Base-by-base conservation (phyloP, 2,113 vertebrate genomes). In the Barnardius zonarius region DNA sequence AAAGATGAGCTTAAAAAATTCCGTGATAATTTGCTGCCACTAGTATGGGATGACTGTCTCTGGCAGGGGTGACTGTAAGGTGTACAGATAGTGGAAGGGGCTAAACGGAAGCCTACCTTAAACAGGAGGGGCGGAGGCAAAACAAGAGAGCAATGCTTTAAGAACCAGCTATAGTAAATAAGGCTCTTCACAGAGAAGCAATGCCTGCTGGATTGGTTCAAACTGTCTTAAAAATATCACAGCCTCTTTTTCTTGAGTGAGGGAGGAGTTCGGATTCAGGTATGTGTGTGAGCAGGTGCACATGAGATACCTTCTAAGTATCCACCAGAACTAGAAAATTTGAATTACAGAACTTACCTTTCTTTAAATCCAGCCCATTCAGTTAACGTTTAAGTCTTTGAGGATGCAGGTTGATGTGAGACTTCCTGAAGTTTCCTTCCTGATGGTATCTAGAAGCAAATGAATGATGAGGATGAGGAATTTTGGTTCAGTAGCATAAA, bases 271-370 rank as follows among this genome's bases (percentile, higher is more conserved):
- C 28, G 28, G n/a, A 86, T 59, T 89, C 14, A 35, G 64, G 37
- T 41, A 57, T 37, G 14, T 73, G 20, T 59, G 43, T 55, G 8
- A 78, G 52, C 37, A 76, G 62, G 28, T 30, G 18, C 14, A 73
- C 19, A 23, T 0, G 1, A 14, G 22, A 22, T 49, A n/a, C 8
- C 35, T 33, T 77, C 28, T 77, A 43, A 3, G 2, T 43, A 41
- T 4, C 1, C 2, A 12, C 7, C 11, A 76, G 39, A 80, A 77
- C 9, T 10, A 66, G 35, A 52, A 77, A 86, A 55, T 1, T n/a
- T 2, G 22, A 89, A 72, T 72, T 35, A 19, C 6, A 30, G 13
- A 72, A 67, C 5, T 55, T 44, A 43, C 1, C 37, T 83, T 80
- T 70, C 12, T 76, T 74, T 35, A 72, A 83, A 69, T 48, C 13